Percentiles rank a stretch among this genome's conserved stretches.
Evolutionary conservation across 1,140 invertebrate genomes (phyloP).

Genomic region (Penaeus vannamei): DNA sequence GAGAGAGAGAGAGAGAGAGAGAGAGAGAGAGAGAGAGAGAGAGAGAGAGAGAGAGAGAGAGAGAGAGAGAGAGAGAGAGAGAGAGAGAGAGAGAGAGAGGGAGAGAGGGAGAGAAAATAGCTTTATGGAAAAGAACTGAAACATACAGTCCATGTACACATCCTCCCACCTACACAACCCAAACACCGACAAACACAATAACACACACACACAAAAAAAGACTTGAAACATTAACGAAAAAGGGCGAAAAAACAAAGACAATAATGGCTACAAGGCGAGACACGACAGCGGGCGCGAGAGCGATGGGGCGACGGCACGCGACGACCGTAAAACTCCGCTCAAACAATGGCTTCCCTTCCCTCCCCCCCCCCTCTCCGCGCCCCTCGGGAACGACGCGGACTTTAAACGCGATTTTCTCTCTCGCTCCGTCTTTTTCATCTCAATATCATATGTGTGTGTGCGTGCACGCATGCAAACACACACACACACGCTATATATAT

Average conservation of each 20-base stretch:
- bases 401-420: not conserved
- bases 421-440: not conserved
- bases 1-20: too few relatives aligned
- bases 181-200: too few relatives aligned
- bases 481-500: not conserved
- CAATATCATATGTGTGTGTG: not conserved
- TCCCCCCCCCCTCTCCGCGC: not conserved
- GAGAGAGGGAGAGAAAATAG: not conserved
- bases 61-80: conserved; percentile 14
- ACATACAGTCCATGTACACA: not conserved
- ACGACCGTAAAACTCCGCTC: too few relatives aligned
- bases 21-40: not conserved
- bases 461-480: too few relatives aligned
- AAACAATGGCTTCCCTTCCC: not conserved
- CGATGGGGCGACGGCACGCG: too few relatives aligned
- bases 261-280: too few relatives aligned
- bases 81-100: conserved; percentile 4
- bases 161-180: too few relatives aligned
- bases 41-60: not conserved
- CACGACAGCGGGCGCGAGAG: too few relatives aligned
- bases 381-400: not conserved
- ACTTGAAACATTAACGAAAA: too few relatives aligned
- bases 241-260: too few relatives aligned
- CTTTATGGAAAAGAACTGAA: not conserved
- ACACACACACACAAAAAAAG: too few relatives aligned